phyloP scores from a whole-genome alignment of 1,140 invertebrate species.

The Drosophila murphyi region DNA sequence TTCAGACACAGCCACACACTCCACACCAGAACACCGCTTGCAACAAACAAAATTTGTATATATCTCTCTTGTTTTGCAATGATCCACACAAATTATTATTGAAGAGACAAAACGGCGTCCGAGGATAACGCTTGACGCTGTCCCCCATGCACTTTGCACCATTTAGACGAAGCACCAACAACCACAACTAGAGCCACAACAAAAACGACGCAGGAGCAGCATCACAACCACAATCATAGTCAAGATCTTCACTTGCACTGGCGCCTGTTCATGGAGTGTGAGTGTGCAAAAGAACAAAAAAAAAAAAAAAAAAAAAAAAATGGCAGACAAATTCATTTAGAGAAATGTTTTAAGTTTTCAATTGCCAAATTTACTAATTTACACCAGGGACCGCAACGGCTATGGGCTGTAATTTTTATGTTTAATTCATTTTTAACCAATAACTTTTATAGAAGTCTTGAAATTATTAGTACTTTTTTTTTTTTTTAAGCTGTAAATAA shows the following conservation, averaged over 20 bases:
- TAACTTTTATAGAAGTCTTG: too few species aligned
- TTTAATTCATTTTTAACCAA: too few species aligned
- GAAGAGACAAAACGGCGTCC: slow-evolving; percentile 53
- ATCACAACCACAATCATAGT: slow-evolving; percentile 4
- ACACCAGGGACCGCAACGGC: too few species aligned
- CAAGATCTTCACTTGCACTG: slow-evolving; percentile 51
- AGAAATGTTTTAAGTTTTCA: slow-evolving; percentile 35
- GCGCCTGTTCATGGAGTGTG: slow-evolving; percentile 83
- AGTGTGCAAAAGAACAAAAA: slow-evolving; percentile 49
- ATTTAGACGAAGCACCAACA: slow-evolving; percentile 23
- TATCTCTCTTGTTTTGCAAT: slow-evolving; percentile 59
- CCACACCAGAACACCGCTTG: slow-evolving; percentile 3
- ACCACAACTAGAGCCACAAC: slow-evolving; percentile 29
- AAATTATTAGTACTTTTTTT: too few species aligned
- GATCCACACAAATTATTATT: slow-evolving; percentile 23
- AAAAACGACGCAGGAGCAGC: slow-evolving; percentile 25
- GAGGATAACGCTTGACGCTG: slow-evolving; percentile 57
- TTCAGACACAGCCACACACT: slow-evolving; percentile 7
- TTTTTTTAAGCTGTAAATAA: too few species aligned
- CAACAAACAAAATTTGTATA: slow-evolving; percentile 39
- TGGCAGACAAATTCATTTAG: slow-evolving; percentile 4
- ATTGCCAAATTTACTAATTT: slow-evolving; percentile 10
- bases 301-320: slow-evolving; percentile 2
- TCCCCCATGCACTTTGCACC: slow-evolving; percentile 38
- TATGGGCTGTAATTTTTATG: too few species aligned